phyloP scores from a whole-genome alignment of 2,113 vertebrate species.

The Benitochromis conjunctus region DNA sequence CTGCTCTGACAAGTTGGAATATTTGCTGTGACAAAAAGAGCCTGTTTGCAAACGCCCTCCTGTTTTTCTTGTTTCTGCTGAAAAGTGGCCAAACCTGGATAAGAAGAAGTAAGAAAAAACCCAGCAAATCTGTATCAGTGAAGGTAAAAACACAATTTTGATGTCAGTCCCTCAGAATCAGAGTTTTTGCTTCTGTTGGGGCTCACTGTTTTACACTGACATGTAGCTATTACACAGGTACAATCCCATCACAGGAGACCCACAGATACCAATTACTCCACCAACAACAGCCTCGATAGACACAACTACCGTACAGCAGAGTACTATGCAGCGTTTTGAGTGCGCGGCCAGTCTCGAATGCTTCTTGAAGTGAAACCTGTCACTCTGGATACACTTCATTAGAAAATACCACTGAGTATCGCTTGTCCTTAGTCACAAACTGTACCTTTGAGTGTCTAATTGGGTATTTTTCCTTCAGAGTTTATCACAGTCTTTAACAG shows the following conservation, averaged over 20 bases:
- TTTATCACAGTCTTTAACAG: not conserved
- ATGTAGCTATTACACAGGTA: not conserved
- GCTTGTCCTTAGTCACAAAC: not conserved
- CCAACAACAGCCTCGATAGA: not conserved
- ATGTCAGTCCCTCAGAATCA: not conserved
- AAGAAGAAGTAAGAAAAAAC: accelerated
- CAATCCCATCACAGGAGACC: not conserved
- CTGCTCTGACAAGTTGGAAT: not conserved
- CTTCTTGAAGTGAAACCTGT: not conserved
- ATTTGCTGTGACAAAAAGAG: not conserved
- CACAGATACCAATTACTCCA: constrained; percentile 20
- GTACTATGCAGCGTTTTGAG: not conserved
- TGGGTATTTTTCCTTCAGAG: not conserved
- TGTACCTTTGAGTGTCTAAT: not conserved
- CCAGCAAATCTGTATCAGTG: not conserved
- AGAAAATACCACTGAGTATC: not conserved
- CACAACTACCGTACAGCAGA: not conserved
- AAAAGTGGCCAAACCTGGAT: not conserved
- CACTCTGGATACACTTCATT: not conserved
- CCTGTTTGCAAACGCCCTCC: not conserved
- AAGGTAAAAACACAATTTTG: not conserved
- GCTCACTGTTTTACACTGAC: not conserved
- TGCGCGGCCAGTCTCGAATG: not conserved
- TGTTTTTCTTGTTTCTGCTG: not conserved
- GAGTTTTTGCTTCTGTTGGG: not conserved